Evolutionary conservation across 1,140 invertebrate genomes (phyloP).

Genomic region (Cydia pomonella): DNA sequence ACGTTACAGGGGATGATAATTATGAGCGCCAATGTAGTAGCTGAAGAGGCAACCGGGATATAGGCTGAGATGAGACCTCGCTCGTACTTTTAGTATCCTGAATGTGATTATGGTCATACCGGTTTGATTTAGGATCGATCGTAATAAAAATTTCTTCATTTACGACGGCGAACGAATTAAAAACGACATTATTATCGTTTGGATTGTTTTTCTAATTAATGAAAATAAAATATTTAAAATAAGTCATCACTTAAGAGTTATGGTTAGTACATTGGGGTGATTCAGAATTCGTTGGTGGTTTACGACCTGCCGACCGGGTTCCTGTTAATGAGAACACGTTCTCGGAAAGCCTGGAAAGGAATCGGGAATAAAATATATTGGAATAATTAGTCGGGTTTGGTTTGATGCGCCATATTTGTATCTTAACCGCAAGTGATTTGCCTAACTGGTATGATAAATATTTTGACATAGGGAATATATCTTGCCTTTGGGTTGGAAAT

Average conservation of each 20-base stretch:
- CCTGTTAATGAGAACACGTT: conserved; percentile 19
- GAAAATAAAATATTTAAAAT: conserved; percentile 26
- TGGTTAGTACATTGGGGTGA: not conserved
- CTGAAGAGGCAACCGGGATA: too few species aligned
- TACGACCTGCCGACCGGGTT: not conserved
- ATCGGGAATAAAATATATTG: conserved; percentile 18
- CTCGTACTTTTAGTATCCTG: too few species aligned
- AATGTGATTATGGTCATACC: not conserved
- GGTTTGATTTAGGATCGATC: not conserved
- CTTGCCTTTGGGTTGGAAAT: not conserved
- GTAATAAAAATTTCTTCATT: conserved; percentile 6
- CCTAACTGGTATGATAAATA: conserved; percentile 9
- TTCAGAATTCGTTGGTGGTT: conserved; percentile 27
- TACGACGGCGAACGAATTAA: not conserved
- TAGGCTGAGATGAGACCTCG: too few species aligned
- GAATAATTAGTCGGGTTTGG: conserved; percentile 4
- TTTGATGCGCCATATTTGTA: conserved; percentile 10
- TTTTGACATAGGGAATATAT: not conserved
- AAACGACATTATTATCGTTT: not conserved
- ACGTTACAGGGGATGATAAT: too few species aligned
- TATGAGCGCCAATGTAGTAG: too few species aligned
- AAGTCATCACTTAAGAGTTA: conserved; percentile 9
- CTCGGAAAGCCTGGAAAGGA: conserved; percentile 11
- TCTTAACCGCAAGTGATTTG: conserved; percentile 13
- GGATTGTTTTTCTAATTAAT: conserved; percentile 19